Percentiles rank a stretch among this genome's conserved stretches.
These are phyloP conservation scores for Paelopatides confundens DNA, from an alignment of 53 echinoderm and acorn worm genomes.

Conservation along the genomic window DNA sequence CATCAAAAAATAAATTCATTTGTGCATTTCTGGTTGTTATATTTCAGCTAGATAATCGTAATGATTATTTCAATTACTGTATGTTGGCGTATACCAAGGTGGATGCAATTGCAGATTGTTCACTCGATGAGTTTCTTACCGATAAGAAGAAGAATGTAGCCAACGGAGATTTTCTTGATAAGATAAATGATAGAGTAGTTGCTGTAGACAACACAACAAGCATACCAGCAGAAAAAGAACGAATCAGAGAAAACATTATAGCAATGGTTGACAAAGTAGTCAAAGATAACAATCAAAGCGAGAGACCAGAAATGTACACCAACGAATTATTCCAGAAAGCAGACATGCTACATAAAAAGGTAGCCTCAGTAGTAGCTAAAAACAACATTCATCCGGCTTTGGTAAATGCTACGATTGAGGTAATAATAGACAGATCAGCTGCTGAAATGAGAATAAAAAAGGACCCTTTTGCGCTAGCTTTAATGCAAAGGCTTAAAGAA, in stretches of 20 bases:
- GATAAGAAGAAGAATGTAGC: neutral
- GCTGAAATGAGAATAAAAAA: no score
- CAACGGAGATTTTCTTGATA: neutral
- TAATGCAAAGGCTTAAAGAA: no score
- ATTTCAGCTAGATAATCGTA: no score
- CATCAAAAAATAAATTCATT: no score
- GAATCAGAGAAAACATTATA: neutral
- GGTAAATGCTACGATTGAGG: neutral
- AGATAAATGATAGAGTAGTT: neutral
- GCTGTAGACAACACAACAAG: neutral
- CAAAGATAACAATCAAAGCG: neutral
- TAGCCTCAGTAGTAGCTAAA: neutral
- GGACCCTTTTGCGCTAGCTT: no score
- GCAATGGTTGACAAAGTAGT: neutral
- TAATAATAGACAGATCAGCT: no score
- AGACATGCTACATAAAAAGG: neutral
- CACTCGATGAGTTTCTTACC: neutral
- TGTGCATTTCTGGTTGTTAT: no score
- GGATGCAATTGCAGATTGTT: neutral
- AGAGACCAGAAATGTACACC: neutral
- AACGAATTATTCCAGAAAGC: neutral
- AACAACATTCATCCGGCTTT: neutral
- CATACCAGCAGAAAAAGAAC: neutral
- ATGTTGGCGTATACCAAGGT: neutral
- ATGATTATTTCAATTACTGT: no score